Base-by-base conservation (phyloP, 1,140 invertebrate genomes). In the Geopemphigus sp. region DNA sequence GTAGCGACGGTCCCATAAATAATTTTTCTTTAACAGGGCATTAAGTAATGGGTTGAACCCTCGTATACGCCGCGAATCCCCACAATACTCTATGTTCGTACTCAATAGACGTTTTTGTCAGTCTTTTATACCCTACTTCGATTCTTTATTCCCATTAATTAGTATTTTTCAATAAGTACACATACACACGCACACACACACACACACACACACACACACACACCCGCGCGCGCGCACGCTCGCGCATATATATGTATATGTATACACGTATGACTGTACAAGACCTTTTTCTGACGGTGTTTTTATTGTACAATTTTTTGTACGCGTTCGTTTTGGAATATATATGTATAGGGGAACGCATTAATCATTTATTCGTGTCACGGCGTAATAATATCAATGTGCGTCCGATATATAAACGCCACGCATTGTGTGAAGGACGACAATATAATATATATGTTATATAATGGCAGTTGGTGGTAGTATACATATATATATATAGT, bases 1-100 rank as follows among this genome's bases (percentile, higher is more conserved):
- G n/a, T n/a, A n/a, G 24, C 50, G 17, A 70, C 66, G 50, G 24
- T 53, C 22, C 22, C 66, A 70, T 70, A 70, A 70, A 70, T 70
- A 70, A 70, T 70, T 70, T 70, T 70, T 53, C 66, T 50, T 29
- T 15, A 70, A 68, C 64, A 68, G 66, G 19, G 53, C 66, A 70
- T 70, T 70, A 70, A 70, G 66, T 70, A 70, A 70, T 70, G 66
- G 66, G 66, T 70, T 70, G 45, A 70, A 70, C 66, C 66, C 66
- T 70, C 17, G 24, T 39, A 64, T 54, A 54, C 15, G 19, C 53
- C 15, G 22, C 26, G 6, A 50, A 53, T 53, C 45, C 66, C 24
- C 11, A 53, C 22, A 17, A 50, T n/a, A n/a, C n/a, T n/a, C n/a
- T 32, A 47, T 47, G 14, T 14, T 47, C 64, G 11, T 45, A 45